Evolutionary conservation across 2,797 vertebrate species (phyloP).

Genomic region (Gobionotothen gibberifrons): DNA sequence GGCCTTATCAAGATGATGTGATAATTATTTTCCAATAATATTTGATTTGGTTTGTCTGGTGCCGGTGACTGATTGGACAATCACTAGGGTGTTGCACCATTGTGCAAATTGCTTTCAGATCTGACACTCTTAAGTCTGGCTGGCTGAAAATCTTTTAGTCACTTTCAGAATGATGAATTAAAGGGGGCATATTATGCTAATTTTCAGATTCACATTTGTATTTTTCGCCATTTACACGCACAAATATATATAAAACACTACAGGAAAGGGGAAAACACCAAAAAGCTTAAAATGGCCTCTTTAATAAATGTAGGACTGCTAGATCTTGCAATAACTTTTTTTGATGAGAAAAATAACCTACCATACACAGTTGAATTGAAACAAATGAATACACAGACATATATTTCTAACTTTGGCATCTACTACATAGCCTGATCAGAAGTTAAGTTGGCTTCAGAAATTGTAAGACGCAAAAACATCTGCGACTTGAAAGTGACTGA

Average conservation of each 20-base stretch:
- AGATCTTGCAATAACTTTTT: no score
- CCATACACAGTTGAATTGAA: background rate
- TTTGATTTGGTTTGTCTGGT: background rate
- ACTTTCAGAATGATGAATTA: background rate
- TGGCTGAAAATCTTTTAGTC: background rate
- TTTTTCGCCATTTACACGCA: no score
- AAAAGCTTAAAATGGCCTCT: no score
- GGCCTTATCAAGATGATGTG: background rate
- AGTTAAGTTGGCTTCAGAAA: slow-evolving; percentile 11
- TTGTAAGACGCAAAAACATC: background rate
- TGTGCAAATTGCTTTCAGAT: background rate
- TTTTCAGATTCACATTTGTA: no score
- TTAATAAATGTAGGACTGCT: no score
- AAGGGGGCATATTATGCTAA: no score
- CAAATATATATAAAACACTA: no score
- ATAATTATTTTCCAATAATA: background rate
- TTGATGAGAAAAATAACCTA: no score
- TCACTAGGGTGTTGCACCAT: background rate
- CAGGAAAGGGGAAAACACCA: no score
- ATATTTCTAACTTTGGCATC: background rate
- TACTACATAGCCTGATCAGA: slow-evolving; percentile 1
- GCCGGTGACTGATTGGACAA: background rate
- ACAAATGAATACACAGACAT: background rate
- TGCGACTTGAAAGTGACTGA: slow-evolving; percentile 18
- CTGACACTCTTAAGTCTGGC: background rate